Evolutionary conservation across 2,113 vertebrate species (phyloP).

Genomic region (Apodemus speciosus): DNA sequence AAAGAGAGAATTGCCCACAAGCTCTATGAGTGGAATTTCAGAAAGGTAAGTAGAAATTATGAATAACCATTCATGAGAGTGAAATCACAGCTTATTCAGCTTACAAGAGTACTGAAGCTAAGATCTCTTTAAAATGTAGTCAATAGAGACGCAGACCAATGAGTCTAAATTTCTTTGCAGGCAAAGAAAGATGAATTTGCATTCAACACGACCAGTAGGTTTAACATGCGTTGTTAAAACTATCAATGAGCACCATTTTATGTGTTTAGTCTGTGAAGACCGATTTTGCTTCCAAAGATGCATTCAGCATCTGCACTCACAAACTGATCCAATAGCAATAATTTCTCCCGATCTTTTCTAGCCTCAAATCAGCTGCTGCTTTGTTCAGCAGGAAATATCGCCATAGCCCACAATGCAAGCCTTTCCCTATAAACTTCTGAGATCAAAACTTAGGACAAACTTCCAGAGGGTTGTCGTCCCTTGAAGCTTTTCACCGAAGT

Average conservation of each 20-base stretch:
- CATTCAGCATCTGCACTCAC: background rate
- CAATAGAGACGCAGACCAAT: background rate
- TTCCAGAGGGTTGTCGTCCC: background rate
- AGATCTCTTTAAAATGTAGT: background rate
- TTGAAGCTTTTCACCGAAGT: background rate
- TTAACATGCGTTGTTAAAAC: background rate
- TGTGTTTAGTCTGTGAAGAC: background rate
- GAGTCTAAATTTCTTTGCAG: conserved; percentile 11
- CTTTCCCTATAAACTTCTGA: background rate
- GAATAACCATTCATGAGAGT: background rate
- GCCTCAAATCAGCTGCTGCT: background rate
- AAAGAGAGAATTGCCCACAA: background rate
- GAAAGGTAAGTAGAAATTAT: background rate
- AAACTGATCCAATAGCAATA: background rate
- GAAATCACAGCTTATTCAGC: background rate
- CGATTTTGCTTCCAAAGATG: background rate
- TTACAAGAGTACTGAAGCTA: background rate
- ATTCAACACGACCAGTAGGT: background rate
- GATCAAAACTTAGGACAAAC: background rate
- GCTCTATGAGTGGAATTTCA: background rate
- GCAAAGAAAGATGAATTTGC: background rate
- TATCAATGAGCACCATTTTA: background rate
- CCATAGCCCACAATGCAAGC: background rate
- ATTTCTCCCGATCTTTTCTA: background rate
- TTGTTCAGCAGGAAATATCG: background rate